phyloP scores from a whole-genome alignment of 37 sponge, comb jelly and placozoan genomes.

The Geodia barretti region DNA sequence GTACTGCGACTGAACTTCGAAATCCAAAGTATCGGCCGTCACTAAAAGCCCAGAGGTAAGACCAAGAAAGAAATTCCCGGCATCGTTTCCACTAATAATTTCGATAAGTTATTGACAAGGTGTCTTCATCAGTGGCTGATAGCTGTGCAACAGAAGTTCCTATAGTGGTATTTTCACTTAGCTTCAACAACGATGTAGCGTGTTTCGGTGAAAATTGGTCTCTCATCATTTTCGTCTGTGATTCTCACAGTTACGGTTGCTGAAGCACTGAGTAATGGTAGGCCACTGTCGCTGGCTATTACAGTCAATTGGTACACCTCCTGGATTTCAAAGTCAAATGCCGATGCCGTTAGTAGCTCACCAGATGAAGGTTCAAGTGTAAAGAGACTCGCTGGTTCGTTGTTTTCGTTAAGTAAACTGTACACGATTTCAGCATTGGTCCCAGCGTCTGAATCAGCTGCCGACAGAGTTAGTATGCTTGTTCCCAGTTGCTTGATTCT shows the following conservation, averaged over 20 bases:
- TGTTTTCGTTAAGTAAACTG: neutral
- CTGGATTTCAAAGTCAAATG: slow-evolving; percentile 39
- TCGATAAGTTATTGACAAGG: slow-evolving; percentile 23
- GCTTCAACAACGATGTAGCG: neutral
- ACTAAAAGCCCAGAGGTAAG: slow-evolving; percentile 21
- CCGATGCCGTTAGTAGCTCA: slow-evolving; percentile 9
- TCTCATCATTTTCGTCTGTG: slow-evolving; percentile 49
- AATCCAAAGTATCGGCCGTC: slow-evolving; percentile 25
- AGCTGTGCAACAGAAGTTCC: slow-evolving; percentile 28
- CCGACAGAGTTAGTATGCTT: slow-evolving; percentile 6
- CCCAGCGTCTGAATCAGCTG: slow-evolving; percentile 45
- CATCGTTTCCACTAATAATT: slow-evolving; percentile 1
- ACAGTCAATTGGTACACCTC: slow-evolving; percentile 26
- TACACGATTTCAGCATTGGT: slow-evolving; percentile 35
- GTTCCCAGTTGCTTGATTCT: slow-evolving; percentile 35
- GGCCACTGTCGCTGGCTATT: slow-evolving; percentile 44
- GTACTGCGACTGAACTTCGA: slow-evolving; percentile 17
- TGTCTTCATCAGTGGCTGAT: slow-evolving; percentile 48
- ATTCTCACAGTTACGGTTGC: slow-evolving; percentile 27
- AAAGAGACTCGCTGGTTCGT: neutral
- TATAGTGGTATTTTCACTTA: slow-evolving; percentile 27
- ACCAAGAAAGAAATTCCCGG: slow-evolving; percentile 24
- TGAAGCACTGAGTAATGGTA: slow-evolving; percentile 17
- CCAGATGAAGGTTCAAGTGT: slow-evolving; percentile 33
- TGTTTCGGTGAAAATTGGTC: slow-evolving; percentile 30